phyloP scores from a whole-genome alignment of 2,113 vertebrate species.

The Euleptes europaea region DNA sequence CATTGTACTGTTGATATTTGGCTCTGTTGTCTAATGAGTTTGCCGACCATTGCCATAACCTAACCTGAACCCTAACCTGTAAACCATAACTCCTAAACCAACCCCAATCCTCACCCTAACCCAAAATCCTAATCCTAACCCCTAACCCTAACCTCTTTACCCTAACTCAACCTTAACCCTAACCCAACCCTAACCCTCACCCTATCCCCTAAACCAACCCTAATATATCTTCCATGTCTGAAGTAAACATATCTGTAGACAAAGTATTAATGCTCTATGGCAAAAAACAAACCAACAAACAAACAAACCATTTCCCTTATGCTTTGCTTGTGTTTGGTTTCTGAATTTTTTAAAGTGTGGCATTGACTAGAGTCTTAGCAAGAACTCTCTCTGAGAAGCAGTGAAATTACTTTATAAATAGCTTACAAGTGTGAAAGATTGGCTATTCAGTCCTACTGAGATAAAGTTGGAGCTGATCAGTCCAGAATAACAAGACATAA shows the following conservation, averaged over 20 bases:
- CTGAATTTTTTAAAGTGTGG: not conserved
- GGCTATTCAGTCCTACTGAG: not conserved
- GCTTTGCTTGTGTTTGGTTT: not conserved
- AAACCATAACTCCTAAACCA: too few species aligned
- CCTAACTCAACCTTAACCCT: too few species aligned
- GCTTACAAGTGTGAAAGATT: not conserved
- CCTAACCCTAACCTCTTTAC: too few species aligned
- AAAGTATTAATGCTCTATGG: not conserved
- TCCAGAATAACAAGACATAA: not conserved
- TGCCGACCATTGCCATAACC: too few species aligned
- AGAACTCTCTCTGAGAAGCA: not conserved
- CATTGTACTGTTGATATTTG: too few species aligned
- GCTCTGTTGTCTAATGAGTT: too few species aligned
- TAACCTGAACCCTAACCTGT: too few species aligned
- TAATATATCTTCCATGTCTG: not conserved
- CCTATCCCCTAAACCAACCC: too few species aligned
- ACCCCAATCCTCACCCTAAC: too few species aligned
- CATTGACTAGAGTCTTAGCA: not conserved
- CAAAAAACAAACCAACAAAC: not conserved
- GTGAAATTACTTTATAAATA: slow-evolving; percentile 35
- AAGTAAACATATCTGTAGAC: not conserved
- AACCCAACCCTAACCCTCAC: too few species aligned
- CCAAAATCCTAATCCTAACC: too few species aligned
- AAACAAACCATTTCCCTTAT: not conserved
- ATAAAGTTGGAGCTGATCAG: not conserved